phyloP scores from a whole-genome alignment of 2,113 vertebrate species.

The Muntiacus reevesi region DNA sequence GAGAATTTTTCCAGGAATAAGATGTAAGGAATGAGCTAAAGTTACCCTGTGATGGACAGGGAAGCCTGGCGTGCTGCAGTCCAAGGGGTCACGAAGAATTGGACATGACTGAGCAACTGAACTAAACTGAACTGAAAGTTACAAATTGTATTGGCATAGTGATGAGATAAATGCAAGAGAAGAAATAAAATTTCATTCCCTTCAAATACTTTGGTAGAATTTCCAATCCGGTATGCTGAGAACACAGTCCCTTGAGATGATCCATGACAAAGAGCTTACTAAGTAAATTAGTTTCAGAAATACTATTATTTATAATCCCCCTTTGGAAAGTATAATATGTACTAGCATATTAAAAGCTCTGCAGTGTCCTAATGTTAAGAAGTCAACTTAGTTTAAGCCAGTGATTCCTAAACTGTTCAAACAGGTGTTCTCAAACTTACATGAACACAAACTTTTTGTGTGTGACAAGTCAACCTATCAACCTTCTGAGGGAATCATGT shows the following conservation, averaged over 20 bases:
- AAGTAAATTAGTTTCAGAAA: constrained; percentile 30
- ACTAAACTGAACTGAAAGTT: neutral
- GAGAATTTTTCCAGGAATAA: neutral
- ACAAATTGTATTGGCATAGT: neutral
- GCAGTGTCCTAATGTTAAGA: neutral
- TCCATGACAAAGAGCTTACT: neutral
- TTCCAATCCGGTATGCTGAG: neutral
- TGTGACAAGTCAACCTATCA: neutral
- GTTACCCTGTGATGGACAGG: neutral
- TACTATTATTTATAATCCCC: neutral
- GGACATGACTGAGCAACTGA: neutral
- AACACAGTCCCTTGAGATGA: neutral
- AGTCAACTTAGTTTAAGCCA: neutral
- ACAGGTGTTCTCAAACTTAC: neutral
- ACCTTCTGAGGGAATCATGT: neutral
- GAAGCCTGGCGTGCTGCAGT: neutral
- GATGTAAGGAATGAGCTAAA: neutral
- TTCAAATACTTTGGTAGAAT: neutral
- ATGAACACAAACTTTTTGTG: neutral
- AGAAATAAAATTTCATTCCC: neutral
- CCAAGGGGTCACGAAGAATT: neutral
- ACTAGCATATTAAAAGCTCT: neutral
- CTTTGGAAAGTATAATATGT: neutral
- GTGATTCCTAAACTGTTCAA: neutral
- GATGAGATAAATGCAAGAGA: neutral